Base-by-base conservation (phyloP, 2,797 vertebrate species). In the Trachops cirrhosus region DNA sequence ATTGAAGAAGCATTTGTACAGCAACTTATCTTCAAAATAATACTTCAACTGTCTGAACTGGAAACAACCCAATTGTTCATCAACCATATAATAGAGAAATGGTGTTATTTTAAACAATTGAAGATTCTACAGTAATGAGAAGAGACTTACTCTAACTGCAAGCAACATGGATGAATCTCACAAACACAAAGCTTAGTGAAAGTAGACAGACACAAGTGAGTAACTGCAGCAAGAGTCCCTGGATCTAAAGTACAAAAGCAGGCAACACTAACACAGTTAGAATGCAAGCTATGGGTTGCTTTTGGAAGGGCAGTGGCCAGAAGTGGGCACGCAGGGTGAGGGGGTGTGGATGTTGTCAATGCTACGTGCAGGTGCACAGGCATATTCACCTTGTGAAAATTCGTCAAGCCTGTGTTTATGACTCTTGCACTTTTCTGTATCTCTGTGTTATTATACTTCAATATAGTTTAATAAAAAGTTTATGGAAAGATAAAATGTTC, bases 21-120 rank as follows among this genome's bases (percentile, higher is more conserved):
- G 29, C 14, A 89, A 74, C 39, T n/a, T 12, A 57, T 15, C 52
- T 73, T 93, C 78, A 92, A 83, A 96, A 92, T 24, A 57, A 95
- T 86, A 59, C 22, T 93, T 74, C 68, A 37, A 46, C 84, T 15
- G 3, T 32, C 79, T 29, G 93, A 93, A 44, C 22, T 64, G 6
- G 48, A 92, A 84, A 88, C 32, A 50, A 71, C 11, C 9, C 32
- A 92, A 15, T 57, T 83, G 19, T 84, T 82, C 70, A 83, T 59
- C 64, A 75, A 41, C 12, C 57, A 24, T 22, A 84, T 70, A 86
- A 94, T 4, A 48, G 86, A 62, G 64, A 71, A 68, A 19, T 12
- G 24, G 39, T 34, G 29, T 5, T 41, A 2, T 88, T 68, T 85
- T 59, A 41, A 77, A 94, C 29, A 75, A 26, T 9, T 85, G 46